These are phyloP conservation scores for Siphamia tubifer DNA, from an alignment of 2,113 vertebrate genomes.

Conservation along the genomic window DNA sequence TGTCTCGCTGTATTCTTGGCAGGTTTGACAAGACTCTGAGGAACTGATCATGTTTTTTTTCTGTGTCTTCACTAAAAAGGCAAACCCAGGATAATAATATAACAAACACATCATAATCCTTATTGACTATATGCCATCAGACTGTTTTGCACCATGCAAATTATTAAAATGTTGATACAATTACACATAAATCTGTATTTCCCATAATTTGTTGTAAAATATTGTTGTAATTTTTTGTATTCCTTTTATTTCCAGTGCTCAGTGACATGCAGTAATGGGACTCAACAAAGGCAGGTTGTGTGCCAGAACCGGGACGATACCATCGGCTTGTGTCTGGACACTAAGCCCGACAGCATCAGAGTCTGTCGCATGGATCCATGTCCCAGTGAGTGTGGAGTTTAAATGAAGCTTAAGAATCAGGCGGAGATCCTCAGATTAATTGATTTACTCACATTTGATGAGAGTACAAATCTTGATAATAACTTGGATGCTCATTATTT, in stretches of 20 bases:
- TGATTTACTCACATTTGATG: too few species aligned
- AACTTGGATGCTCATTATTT: too few species aligned
- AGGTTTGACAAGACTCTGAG: background rate
- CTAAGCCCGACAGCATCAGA: slow-evolving; percentile 85
- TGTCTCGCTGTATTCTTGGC: background rate
- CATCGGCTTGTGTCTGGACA: slow-evolving; percentile 87
- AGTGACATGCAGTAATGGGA: slow-evolving; percentile 92
- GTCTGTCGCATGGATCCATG: slow-evolving; percentile 88
- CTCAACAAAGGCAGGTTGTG: slow-evolving; percentile 89
- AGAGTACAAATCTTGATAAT: too few species aligned
- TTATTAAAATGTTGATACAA: too few species aligned
- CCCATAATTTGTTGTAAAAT: background rate
- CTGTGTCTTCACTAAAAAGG: background rate
- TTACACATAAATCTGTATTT: background rate
- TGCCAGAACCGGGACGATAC: slow-evolving; percentile 89
- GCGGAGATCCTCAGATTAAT: too few species aligned
- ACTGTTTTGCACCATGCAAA: background rate
- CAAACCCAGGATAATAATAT: background rate
- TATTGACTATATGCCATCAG: background rate
- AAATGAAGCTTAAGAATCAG: too few species aligned
- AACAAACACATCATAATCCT: background rate
- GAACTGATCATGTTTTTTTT: background rate
- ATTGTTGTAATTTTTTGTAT: background rate
- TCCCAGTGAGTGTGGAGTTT: slow-evolving; percentile 81
- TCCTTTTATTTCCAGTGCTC: slow-evolving; percentile 83